These are phyloP conservation scores for Cariama cristata DNA, from an alignment of 2,113 vertebrate species.

Conservation along the genomic window DNA sequence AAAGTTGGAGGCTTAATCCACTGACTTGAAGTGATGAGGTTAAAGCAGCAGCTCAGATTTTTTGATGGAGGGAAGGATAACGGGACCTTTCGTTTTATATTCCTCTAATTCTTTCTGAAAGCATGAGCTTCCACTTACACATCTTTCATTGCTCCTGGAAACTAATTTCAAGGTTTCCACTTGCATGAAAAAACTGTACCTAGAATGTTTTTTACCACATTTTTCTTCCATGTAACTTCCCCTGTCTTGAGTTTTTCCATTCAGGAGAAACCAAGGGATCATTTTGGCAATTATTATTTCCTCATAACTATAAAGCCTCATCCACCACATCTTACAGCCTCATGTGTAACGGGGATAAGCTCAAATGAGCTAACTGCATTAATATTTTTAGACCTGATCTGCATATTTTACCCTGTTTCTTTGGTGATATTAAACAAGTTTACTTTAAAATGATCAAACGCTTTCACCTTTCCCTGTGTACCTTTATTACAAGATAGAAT, in stretches of 20 bases:
- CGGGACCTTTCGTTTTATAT: not conserved
- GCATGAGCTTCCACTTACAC: not conserved
- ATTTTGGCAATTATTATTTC: constrained; percentile 3
- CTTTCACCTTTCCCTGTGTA: not conserved
- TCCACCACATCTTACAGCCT: not conserved
- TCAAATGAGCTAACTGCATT: not conserved
- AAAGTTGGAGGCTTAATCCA: not conserved
- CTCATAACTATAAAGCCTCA: not conserved
- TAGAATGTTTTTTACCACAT: not conserved
- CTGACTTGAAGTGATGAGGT: not conserved
- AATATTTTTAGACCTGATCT: constrained; percentile 1
- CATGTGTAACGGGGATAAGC: not conserved
- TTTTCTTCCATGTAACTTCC: not conserved
- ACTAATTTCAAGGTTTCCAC: not conserved
- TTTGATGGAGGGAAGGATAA: not conserved
- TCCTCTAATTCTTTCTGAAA: not conserved
- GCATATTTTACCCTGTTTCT: not conserved
- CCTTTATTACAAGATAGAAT: not conserved
- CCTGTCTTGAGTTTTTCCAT: not conserved
- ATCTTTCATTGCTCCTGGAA: not conserved
- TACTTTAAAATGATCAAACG: not conserved
- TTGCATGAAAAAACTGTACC: not conserved
- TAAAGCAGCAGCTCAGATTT: not conserved
- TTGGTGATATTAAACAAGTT: not conserved
- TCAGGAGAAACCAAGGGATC: not conserved